Evolutionary conservation across 2,797 vertebrate species (phyloP).

Genomic region (Apodemus agrarius): DNA sequence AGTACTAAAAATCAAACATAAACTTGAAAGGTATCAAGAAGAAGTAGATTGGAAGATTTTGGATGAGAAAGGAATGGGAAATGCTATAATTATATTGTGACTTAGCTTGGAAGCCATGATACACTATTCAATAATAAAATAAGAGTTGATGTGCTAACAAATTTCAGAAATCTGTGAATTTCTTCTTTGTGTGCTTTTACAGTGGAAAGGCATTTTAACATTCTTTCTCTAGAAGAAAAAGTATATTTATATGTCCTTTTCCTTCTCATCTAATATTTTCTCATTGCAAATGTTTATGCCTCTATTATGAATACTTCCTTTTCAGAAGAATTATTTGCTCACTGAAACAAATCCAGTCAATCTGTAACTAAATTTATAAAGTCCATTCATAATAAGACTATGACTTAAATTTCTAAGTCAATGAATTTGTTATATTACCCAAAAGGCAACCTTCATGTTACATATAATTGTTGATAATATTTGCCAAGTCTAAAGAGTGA

Average conservation of each 20-base stretch:
- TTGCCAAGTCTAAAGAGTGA: neutral
- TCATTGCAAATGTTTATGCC: neutral
- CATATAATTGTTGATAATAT: neutral
- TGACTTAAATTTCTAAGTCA: slow-evolving; percentile 2
- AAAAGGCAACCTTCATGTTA: neutral
- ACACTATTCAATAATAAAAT: neutral
- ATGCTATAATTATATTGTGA: neutral
- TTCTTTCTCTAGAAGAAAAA: neutral
- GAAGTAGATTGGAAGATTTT: neutral
- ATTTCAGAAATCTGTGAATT: neutral
- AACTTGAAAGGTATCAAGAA: neutral
- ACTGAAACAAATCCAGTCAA: neutral
- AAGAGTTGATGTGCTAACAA: neutral
- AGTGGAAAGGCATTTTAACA: neutral
- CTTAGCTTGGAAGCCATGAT: too few species aligned
- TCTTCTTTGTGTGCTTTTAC: neutral
- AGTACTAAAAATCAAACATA: neutral
- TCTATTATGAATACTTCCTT: neutral
- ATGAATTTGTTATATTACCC: neutral
- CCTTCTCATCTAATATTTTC: neutral
- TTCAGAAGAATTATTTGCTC: neutral
- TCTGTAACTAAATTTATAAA: neutral
- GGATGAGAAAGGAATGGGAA: too few species aligned
- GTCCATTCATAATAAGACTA: neutral
- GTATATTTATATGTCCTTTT: neutral